phyloP scores from a whole-genome alignment of 37 sponge, comb jelly and placozoan species.

The Bolinopsis microptera region DNA sequence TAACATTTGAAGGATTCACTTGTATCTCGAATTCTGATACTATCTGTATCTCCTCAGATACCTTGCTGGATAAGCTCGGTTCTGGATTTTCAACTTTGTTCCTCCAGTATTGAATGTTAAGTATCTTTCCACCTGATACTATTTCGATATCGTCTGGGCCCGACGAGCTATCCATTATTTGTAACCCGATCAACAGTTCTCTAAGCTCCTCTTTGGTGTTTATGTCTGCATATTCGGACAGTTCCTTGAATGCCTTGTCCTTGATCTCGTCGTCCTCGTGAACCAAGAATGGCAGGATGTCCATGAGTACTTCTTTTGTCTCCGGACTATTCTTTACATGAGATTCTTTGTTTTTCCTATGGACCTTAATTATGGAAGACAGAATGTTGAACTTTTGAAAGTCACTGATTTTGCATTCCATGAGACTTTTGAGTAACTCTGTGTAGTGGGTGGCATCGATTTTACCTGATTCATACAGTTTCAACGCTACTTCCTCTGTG shows the following conservation, averaged over 20 bases:
- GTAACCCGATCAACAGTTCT: not conserved
- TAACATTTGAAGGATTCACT: not conserved
- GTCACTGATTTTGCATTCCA: constrained; percentile 4
- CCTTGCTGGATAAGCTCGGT: not conserved
- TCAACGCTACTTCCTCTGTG: not conserved
- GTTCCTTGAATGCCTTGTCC: constrained; percentile 5
- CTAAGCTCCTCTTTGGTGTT: constrained; percentile 44
- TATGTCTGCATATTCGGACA: constrained; percentile 15
- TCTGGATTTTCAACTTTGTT: constrained; percentile 14
- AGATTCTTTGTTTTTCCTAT: not conserved
- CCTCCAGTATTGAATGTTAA: constrained; percentile 47
- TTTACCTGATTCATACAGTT: not conserved
- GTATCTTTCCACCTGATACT: constrained; percentile 1
- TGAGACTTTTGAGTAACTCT: constrained; percentile 17
- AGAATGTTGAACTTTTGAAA: not conserved
- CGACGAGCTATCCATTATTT: not conserved
- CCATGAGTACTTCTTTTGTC: constrained; percentile 34
- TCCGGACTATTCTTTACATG: not conserved
- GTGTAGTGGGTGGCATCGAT: constrained; percentile 2
- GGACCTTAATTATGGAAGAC: not conserved
- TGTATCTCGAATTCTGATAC: constrained; percentile 53
- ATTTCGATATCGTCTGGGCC: not conserved
- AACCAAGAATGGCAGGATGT: constrained; percentile 31
- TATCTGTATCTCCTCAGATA: constrained; percentile 53
- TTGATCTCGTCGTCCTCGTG: constrained; percentile 52